Base-by-base conservation (phyloP, 2,113 vertebrate genomes). In the Fregata magnificens region DNA sequence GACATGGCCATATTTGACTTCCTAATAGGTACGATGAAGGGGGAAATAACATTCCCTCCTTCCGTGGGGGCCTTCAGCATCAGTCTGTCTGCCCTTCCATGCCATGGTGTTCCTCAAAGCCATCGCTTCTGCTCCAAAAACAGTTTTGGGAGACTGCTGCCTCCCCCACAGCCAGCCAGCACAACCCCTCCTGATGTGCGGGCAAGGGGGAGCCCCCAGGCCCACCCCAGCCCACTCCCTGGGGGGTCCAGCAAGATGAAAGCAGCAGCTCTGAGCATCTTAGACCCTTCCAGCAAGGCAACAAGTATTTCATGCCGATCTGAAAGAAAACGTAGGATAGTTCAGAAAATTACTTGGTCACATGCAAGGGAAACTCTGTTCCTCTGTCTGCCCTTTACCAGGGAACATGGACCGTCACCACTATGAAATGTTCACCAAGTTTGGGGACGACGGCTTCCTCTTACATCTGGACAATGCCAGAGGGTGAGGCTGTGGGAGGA, bases 1-100 rank as follows among this genome's bases (percentile, higher is more conserved):
- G 99, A 99, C 98, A 99, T 99, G 99, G 99, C 99, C 85, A 97
- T 99, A 93, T 99, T 99, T 17, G 99, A 99, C 98, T 99, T 99
- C 97, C 97, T 99, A 2, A 99, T 88, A 76, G 99, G 99, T 99
- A 97, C 14, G 95, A 19, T 4, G 26, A 34, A 61, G 17, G 22
- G 70, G 44, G 17, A 26, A 45, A 29, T 13, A 29, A 6, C 4
- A 1, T 59, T 36, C 58, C 36, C 38, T 79, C 83, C 25, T 70
- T 45, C 44, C 2, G 0, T 4, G 8, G 2, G 52, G 61, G 25
- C 21, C 63, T 71, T 40, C 55, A 8, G 42, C 87, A 24, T 10
- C 49, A 4, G 17, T 4, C 69, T 40, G 31, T 19, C 84, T 32
- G 29, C 36, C 69, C 14, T n/a, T 38, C 14, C 21, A 3, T 2